Evolutionary conservation across 1,140 invertebrate genomes (phyloP), one percentile per base, ranked within the genome.

Genomic region (Panagrolaimus sp.): DNA sequence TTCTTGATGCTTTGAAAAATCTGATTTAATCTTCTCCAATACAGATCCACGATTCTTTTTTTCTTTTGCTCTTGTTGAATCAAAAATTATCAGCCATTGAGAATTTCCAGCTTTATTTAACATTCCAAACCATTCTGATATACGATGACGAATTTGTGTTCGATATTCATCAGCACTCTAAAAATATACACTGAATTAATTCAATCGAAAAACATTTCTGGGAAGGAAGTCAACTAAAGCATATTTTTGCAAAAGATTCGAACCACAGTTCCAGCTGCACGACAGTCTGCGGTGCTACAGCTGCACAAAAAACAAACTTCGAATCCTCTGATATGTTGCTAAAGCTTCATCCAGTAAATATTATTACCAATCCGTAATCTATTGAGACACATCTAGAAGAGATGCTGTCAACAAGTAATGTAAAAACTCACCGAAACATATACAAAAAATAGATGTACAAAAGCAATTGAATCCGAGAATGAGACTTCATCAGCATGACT

Each of bases 71-170:
- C 63, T 63, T 3, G 78, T 74, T 9, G 74, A 74, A 43, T 81
- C 81, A 47, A 78, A 75, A 16, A 81, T 68, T 38, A 81, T 82
- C 5, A 82, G 20, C 80, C 80, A 81, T 53, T 78, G 69, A 27
- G 16, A 67, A 66, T 38, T 65, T 66, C 74, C 67, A 20, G 70
- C 75, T 43, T 76, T 67, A n/a, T 75, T 75, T 25, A 78, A 42
- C 45, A 46, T 45, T 11, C 77, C 67, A 53, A 80, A 80, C 78
- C 78, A 80, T 67, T 80, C 78, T n/a, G 72, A 69, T 44, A 80
- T 69, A 46, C 69, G 63, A 38, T 74, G 79, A 8, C 75, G 68
- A 14, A 79, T 72, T 61, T 23, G 53, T n/a, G 62, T 45, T 20
- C 79, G 75, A 67, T 80, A 80, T 46, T 80, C 79, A 27, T 80